Evolutionary conservation across 2,113 vertebrate genomes (phyloP), one percentile per base, ranked within the genome.

Genomic region (Prionailurus bengalensis): DNA sequence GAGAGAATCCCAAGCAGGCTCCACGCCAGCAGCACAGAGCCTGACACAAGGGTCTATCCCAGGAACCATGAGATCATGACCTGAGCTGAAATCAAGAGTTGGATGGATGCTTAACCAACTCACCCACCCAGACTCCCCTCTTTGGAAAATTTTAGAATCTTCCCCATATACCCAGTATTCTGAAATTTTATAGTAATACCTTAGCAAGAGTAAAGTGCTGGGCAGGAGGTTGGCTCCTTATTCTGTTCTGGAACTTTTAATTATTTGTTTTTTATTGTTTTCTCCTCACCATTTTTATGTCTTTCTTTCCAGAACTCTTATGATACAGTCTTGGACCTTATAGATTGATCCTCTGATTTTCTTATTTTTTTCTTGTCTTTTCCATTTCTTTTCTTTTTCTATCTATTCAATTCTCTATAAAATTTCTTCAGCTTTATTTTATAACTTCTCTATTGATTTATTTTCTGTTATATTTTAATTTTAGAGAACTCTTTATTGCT

Each of bases 181-280:
- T 90, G 86, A 71, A 76, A 90, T 45, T 82, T n/a, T 83, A 90
- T 6, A 66, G 16, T 68, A 31, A 84, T 55, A 53, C 33, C 13
- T 87, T 63, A 87, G 82, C 73, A 73, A 86, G 27, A 25, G 51
- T 74, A 42, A 48, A 23, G 33, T 36, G 27, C 51, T 39, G 19
- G 29, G 27, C 23, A 81, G 23, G 63, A 39, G 63, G 25, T 73
- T 81, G 65, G 21, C 74, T 42, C 66, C 55, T 55, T 92, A 80
- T 88, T 87, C 65, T 73, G 74, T 95, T 93, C 19, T 51, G 33
- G 31, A 63, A 76, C 39, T 89, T 68, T 27, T n/a, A 96, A 92
- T 70, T 78, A 2, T 36, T 36, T 71, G 16, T 55, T 88, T 73
- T 71, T 82, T 9, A 73, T 65, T 76, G 66, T 39, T 83, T 88